Base-by-base conservation (phyloP, 2,113 vertebrate genomes). In the Zingel zingel region DNA sequence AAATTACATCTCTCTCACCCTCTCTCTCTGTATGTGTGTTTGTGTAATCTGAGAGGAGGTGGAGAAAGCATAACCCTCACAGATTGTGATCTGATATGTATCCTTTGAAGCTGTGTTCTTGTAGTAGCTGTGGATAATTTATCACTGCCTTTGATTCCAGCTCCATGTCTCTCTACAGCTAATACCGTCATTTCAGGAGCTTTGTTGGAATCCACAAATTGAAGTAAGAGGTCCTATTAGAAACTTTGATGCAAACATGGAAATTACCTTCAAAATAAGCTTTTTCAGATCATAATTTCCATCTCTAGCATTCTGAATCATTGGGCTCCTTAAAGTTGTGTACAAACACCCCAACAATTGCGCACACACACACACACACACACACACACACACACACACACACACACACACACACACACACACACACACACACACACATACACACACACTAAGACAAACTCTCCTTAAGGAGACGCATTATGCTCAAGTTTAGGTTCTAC, bases 101-200 rank as follows among this genome's bases (percentile, higher is more conserved):
- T 81, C 77, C 85, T 93, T 92, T 93, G 91, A 92, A 88, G 90
- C 88, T 75, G 79, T 85, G 89, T 86, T 88, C 86, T 86, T 77
- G 82, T 91, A 82, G 85, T 93, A 92, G 88, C 86, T 91, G 90
- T 90, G 88, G 92, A 91, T 92, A 92, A 93, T 93, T 93, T 88
- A 93, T 92, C 89, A 65, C 57, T 83, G 84, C 83, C 86, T 89
- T 92, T 90, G 86, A 91, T 91, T 91, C 77, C 67, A 65, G 74
- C 80, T 65, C 67, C 47, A 56, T 72, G 86, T 87, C 74, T 86
- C 82, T 79, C 56, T 39, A 67, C 3, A 50, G 75, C 81, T 14
- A 78, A 77, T 89, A 78, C 74, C 70, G 36, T 64, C 72, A 81
- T 89, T 84, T 82, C 73, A 83, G 36, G 53, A 82, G 71, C 1